These are phyloP conservation scores for Octodonta nipae DNA, from an alignment of 2,888 invertebrate species.

Conservation along the genomic window DNA sequence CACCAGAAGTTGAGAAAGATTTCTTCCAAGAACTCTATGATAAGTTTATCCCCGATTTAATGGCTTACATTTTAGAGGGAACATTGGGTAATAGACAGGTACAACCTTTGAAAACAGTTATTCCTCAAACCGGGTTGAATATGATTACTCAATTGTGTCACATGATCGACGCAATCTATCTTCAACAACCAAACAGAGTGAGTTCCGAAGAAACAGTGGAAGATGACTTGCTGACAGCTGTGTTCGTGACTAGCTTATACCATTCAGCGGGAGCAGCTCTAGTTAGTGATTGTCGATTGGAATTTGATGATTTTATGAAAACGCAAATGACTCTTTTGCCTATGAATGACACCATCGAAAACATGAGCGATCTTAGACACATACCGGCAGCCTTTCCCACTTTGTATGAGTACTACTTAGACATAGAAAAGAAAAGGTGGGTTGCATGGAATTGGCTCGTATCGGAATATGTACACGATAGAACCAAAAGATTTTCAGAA, in stretches of 20 bases:
- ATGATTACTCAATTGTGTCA: slow-evolving; percentile 74
- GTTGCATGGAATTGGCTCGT: slow-evolving; percentile 75
- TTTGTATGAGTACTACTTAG: slow-evolving; percentile 72
- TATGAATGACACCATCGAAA: slow-evolving; percentile 49
- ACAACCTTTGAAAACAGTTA: slow-evolving; percentile 62
- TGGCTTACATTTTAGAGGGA: slow-evolving; percentile 57
- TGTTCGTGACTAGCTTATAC: slow-evolving; percentile 63
- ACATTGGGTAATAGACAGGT: slow-evolving; percentile 53
- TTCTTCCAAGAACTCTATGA: slow-evolving; percentile 49
- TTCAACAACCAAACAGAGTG: slow-evolving; percentile 21
- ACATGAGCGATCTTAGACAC: slow-evolving; percentile 56
- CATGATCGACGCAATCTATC: slow-evolving; percentile 62
- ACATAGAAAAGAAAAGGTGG: slow-evolving; percentile 55
- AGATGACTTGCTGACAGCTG: slow-evolving; percentile 51
- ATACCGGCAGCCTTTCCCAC: slow-evolving; percentile 58
- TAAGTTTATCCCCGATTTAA: slow-evolving; percentile 57
- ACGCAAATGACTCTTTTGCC: slow-evolving; percentile 45
- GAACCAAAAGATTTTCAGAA: slow-evolving; percentile 56
- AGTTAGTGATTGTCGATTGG: slow-evolving; percentile 49
- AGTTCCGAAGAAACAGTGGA: slow-evolving; percentile 36
- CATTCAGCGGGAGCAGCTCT: slow-evolving; percentile 75
- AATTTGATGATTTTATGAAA: slow-evolving; percentile 73
- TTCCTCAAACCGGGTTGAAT: slow-evolving; percentile 74
- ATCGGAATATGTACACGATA: slow-evolving; percentile 60
- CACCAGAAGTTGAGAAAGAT: slow-evolving; percentile 36